Conservation (phyloP, 2,113 vertebrate species). For the Piaya cayana region DNA sequence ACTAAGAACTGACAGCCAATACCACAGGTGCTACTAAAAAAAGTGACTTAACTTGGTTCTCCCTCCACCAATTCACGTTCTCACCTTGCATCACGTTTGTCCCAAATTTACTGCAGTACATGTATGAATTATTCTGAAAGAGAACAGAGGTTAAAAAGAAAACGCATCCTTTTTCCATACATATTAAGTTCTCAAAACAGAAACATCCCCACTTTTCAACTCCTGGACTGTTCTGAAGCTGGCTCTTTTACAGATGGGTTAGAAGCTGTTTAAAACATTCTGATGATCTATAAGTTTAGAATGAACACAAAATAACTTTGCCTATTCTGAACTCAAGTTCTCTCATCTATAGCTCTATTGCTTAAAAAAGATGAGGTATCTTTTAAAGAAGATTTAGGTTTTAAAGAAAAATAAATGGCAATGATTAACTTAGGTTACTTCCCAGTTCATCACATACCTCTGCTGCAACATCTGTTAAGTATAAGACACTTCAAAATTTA, state of each 20-base stretch:
- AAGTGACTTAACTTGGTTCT: conserved; percentile 1
- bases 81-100: conserved; percentile 32
- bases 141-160: conserved; percentile 36
- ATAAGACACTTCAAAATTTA: conserved; percentile 22
- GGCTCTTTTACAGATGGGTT: conserved; percentile 41
- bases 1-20: not conserved
- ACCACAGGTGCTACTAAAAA: not conserved
- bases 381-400: conserved; percentile 42
- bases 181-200: conserved; percentile 9
- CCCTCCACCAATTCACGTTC: not conserved
- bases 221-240: not conserved
- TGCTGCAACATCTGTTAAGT: conserved; percentile 24
- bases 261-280: conserved; percentile 48
- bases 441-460: not conserved
- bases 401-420: conserved; percentile 61
- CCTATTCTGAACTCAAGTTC: conserved; percentile 13
- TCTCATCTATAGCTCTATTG: conserved; percentile 43
- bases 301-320: not conserved
- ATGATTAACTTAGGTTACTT: conserved; percentile 31
- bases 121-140: conserved; percentile 31
- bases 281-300: conserved; percentile 15
- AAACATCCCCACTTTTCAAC: conserved; percentile 18
- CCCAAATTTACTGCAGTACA: conserved; percentile 23
- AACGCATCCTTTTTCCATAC: not conserved
- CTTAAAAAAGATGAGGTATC: conserved; percentile 70